Evolutionary conservation across 2,113 vertebrate species (phyloP).

Genomic region (Sapajus apella): DNA sequence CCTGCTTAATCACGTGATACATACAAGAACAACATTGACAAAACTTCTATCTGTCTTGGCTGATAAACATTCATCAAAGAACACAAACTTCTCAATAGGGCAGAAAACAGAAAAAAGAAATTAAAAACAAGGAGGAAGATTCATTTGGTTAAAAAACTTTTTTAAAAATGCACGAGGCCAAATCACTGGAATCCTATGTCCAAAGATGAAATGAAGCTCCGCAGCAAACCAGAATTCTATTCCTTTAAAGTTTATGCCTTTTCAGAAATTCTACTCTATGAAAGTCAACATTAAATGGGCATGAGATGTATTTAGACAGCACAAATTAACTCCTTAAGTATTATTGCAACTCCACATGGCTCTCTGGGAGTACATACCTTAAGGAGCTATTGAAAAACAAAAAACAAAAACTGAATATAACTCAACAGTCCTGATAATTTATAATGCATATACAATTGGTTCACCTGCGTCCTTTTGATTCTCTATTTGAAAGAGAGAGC

Average conservation of each 20-base stretch:
- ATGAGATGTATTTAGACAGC: conserved; percentile 85
- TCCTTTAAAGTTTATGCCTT: conserved; percentile 72
- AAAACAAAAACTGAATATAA: conserved; percentile 85
- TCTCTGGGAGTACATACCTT: conserved; percentile 87
- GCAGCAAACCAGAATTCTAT: conserved; percentile 70
- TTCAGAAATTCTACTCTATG: conserved; percentile 71
- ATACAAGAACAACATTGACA: conserved; percentile 83
- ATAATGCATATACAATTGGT: conserved; percentile 96
- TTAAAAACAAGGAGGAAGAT: conserved; percentile 82
- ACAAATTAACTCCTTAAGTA: conserved; percentile 93
- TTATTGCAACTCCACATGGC: conserved; percentile 86
- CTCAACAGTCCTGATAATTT: conserved; percentile 89
- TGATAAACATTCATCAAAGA: conserved; percentile 84
- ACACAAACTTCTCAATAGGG: conserved; percentile 80
- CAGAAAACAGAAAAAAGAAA: conserved; percentile 84
- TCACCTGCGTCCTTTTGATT: conserved; percentile 96
- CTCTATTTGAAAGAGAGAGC: conserved; percentile 95
- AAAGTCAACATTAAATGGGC: conserved; percentile 71
- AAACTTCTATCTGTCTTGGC: conserved; percentile 75
- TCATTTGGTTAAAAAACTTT: conserved; percentile 78
- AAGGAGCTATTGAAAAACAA: conserved; percentile 86
- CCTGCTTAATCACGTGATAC: conserved; percentile 78
- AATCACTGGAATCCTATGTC: conserved; percentile 73
- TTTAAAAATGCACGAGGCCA: conserved; percentile 73
- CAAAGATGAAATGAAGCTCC: conserved; percentile 74